phyloP scores from a whole-genome alignment of 2,888 invertebrate genomes.

The Papilio gigon region DNA sequence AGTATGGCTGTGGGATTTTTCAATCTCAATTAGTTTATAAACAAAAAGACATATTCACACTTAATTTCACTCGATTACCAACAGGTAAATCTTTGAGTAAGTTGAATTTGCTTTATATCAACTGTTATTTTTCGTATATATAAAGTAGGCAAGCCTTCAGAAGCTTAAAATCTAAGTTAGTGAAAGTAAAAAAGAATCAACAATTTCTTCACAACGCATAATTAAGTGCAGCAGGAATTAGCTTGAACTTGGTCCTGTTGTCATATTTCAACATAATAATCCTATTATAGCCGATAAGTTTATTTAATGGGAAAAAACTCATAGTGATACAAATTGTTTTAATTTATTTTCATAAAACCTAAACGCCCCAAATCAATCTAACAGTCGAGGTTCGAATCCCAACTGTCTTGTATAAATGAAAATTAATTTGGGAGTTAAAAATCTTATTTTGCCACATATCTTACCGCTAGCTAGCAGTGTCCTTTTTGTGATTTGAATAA shows the following conservation, averaged over 20 bases:
- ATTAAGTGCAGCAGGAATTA: not conserved
- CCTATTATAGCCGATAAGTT: not conserved
- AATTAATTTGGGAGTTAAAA: not conserved
- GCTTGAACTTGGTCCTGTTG: not conserved
- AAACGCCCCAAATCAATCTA: not conserved
- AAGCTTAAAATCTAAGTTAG: not conserved
- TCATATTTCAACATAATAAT: not conserved
- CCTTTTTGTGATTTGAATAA: not conserved
- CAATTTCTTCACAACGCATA: not conserved
- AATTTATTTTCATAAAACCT: too few species aligned
- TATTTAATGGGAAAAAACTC: constrained; percentile 11
- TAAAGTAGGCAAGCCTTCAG: not conserved
- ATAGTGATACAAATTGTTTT: not conserved
- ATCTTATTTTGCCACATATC: too few species aligned
- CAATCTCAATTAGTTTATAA: not conserved
- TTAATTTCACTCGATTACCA: not conserved
- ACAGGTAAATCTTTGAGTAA: not conserved
- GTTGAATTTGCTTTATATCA: not conserved
- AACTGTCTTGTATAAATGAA: not conserved
- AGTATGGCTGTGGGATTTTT: not conserved
- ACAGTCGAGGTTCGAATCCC: not conserved
- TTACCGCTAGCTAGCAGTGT: too few species aligned
- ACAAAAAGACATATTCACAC: not conserved
- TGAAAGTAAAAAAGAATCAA: not conserved
- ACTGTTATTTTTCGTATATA: not conserved